Evolutionary conservation across 1,140 invertebrate species (phyloP).

Genomic region (Saccostrea glomerata): DNA sequence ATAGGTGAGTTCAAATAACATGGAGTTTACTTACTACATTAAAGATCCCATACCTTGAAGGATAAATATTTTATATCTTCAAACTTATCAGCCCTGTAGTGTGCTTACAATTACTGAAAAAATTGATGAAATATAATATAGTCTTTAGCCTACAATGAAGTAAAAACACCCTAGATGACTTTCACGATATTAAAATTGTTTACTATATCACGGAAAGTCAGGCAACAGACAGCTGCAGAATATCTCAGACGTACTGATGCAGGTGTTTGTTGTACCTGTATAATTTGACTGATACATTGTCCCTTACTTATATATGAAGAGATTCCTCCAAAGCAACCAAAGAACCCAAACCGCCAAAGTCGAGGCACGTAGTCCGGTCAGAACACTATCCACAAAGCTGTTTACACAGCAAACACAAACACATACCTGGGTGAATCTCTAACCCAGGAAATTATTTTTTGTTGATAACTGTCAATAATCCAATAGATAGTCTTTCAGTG

Average conservation of each 20-base stretch:
- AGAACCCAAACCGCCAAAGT: background rate
- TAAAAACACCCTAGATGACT: background rate
- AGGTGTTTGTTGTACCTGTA: background rate
- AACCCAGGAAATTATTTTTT: constrained; percentile 26
- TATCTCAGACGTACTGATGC: background rate
- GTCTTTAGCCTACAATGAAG: background rate
- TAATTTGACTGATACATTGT: background rate
- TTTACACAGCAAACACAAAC: constrained; percentile 26
- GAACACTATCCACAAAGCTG: constrained; percentile 6
- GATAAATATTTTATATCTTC: no score
- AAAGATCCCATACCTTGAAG: no score
- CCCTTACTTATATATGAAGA: background rate
- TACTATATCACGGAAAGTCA: background rate
- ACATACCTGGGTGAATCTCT: constrained; percentile 15
- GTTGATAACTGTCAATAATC: constrained; percentile 29
- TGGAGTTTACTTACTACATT: no score
- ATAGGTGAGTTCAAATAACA: no score
- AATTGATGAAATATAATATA: no score
- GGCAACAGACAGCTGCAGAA: constrained; percentile 14
- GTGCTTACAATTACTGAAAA: no score
- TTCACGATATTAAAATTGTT: constrained; percentile 23
- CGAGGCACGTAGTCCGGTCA: background rate
- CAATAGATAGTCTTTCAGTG: constrained; percentile 1
- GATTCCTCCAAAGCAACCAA: background rate
- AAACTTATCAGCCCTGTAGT: no score